Evolutionary conservation across 2,888 invertebrate species (phyloP).

Genomic region (Plagiodera versicolora): DNA sequence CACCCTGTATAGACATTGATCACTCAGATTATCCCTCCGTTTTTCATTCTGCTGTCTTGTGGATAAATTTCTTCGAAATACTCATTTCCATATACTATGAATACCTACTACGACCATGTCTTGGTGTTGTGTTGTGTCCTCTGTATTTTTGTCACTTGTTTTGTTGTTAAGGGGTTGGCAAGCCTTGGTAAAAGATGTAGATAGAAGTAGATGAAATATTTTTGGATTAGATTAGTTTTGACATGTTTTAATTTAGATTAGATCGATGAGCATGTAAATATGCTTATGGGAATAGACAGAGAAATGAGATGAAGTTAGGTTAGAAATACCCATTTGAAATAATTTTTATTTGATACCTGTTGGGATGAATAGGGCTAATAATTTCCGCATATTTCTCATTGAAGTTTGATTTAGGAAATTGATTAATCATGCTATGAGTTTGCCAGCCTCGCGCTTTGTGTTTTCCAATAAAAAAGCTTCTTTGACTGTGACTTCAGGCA

Average conservation of each 20-base stretch:
- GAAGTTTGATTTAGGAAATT: not conserved
- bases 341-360: too few relatives aligned
- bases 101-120: constrained; percentile 21
- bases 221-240: constrained; percentile 23
- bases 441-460: constrained; percentile 55
- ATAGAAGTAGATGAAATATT: constrained; percentile 7
- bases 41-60: not conserved
- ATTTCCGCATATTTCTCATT: too few relatives aligned
- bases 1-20: constrained; percentile 3
- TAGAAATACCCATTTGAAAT: not conserved
- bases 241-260: constrained; percentile 24
- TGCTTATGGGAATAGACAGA: constrained; percentile 27
- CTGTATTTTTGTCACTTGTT: constrained; percentile 55
- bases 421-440: constrained; percentile 40
- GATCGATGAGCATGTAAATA: constrained; percentile 36
- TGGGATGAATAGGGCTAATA: too few relatives aligned
- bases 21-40: not conserved
- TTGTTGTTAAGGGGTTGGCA: constrained; percentile 55
- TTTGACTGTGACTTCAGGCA: constrained; percentile 43
- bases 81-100: constrained; percentile 4
- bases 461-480: constrained; percentile 35
- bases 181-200: constrained; percentile 44
- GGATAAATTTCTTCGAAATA: not conserved
- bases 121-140: constrained; percentile 54
- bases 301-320: constrained; percentile 8